Conservation (phyloP, 37 sponge, comb jelly and placozoan species). For the Halichondria panicea region DNA sequence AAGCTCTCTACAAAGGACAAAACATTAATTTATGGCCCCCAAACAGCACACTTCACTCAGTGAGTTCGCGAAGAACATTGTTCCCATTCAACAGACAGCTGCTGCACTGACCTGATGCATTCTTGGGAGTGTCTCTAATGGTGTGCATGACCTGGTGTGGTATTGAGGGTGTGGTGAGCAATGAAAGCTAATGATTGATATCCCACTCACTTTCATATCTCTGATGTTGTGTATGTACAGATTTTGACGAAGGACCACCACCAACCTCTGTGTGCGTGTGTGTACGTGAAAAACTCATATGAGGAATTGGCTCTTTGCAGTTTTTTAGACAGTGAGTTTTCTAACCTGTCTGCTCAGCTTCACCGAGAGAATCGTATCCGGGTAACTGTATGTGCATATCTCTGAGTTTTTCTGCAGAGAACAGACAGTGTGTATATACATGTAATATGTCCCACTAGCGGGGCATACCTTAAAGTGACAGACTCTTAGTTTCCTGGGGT, state of each 20-base stretch:
- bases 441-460: neutral
- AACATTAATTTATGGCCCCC: too few species aligned
- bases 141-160: conserved; percentile 99
- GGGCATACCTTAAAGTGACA: conserved; percentile 91
- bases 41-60: too few species aligned
- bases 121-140: conserved; percentile 97
- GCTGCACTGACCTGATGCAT: conserved; percentile 71
- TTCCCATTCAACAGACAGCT: neutral
- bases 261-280: conserved; percentile 58
- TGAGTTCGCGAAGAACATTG: neutral
- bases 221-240: conserved; percentile 98
- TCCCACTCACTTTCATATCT: conserved; percentile 92
- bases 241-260: conserved; percentile 88
- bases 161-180: neutral
- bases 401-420: conserved; percentile 87
- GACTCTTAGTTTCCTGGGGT: conserved; percentile 90
- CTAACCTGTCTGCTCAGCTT: conserved; percentile 92
- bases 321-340: too few species aligned
- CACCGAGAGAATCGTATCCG: conserved; percentile 91
- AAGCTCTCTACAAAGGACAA: too few species aligned
- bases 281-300: neutral
- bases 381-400: conserved; percentile 98
- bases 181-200: neutral
- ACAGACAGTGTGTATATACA: neutral
- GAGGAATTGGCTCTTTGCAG: too few species aligned